These are phyloP conservation scores for Albula glossodonta DNA, from an alignment of 2,113 vertebrate species.

Conservation along the genomic window DNA sequence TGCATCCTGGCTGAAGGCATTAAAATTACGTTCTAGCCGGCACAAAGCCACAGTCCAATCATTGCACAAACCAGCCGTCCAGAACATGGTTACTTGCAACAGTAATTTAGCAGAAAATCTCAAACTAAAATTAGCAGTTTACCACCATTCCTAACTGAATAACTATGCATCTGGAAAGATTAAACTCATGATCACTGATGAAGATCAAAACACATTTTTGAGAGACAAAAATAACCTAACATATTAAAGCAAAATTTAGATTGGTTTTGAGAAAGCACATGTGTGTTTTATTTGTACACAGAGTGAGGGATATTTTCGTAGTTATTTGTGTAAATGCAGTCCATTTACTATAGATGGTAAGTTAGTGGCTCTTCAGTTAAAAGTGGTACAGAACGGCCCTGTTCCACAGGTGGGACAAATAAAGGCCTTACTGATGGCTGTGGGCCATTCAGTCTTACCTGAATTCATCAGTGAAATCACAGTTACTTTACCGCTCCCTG, in stretches of 20 bases:
- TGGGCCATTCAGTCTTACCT: not conserved
- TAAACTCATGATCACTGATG: too few relatives aligned
- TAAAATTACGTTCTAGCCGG: not conserved
- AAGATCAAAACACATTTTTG: too few relatives aligned
- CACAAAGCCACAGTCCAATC: not conserved
- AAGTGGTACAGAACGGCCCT: slow-evolving; percentile 16
- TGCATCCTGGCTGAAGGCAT: not conserved
- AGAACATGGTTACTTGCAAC: not conserved
- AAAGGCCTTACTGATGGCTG: slow-evolving; percentile 6
- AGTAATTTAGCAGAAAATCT: not conserved
- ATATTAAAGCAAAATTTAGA: not conserved
- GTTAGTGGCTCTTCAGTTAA: not conserved
- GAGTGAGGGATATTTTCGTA: slow-evolving; percentile 12
- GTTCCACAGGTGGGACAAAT: slow-evolving; percentile 11
- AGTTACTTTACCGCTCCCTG: not conserved
- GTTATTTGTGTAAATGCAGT: slow-evolving; percentile 27
- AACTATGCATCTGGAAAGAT: too few relatives aligned
- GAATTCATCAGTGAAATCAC: not conserved
- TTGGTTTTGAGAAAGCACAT: not conserved
- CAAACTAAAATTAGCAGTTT: not conserved
- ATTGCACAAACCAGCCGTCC: not conserved
- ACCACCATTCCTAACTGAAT: not conserved
- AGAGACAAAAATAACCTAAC: not conserved
- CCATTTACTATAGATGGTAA: slow-evolving; percentile 20
- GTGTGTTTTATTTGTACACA: not conserved